Evolutionary conservation across 2,113 vertebrate species (phyloP), one percentile per base, ranked within the genome.

Genomic region (Lophius piscatorius): DNA sequence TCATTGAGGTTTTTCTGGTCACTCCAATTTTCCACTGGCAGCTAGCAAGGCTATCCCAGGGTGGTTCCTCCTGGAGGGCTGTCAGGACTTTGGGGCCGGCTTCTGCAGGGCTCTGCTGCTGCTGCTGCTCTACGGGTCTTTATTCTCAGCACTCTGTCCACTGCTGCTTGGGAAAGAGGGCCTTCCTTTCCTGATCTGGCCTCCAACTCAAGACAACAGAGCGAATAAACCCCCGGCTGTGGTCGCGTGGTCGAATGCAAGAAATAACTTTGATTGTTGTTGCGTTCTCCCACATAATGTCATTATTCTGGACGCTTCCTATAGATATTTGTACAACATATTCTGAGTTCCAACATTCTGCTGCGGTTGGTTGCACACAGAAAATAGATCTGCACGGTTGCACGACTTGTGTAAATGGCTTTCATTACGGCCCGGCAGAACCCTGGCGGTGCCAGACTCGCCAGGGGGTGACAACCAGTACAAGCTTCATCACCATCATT

Each of bases 21-120:
- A 86, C 83, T 91, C 88, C 90, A 92, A 86, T 91, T 93, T 93
- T 93, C 91, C 91, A 89, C 87, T 93, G 91, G 90, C 91, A 91
- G 90, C 81, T 72, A 68, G 78, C 50, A 72, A 91, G 91, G 90
- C 89, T 89, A 91, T 90, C 90, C 91, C 89, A 90, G 90, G 89
- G 89, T 91, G 88, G 90, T 93, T 91, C 85, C 87, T 89, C 71
- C 84, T 91, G 87, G 91, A 91, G 78, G 80, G 50, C 70, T 87
- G 77, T 91, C 87, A 91, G 83, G 76, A 69, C 80, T 86, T 78
- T 87, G 80, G 81, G 83, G 76, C 87, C 82, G 63, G 78, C 82
- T 71, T 83, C 76, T 85, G 85, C 59, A 75, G 74, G 69, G 69
- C 74, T 85, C 72, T 78, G n/a, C 71, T 71, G 64, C 69, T 79